Base-by-base conservation (phyloP, 2,113 vertebrate species). In the Morphnarchus princeps region DNA sequence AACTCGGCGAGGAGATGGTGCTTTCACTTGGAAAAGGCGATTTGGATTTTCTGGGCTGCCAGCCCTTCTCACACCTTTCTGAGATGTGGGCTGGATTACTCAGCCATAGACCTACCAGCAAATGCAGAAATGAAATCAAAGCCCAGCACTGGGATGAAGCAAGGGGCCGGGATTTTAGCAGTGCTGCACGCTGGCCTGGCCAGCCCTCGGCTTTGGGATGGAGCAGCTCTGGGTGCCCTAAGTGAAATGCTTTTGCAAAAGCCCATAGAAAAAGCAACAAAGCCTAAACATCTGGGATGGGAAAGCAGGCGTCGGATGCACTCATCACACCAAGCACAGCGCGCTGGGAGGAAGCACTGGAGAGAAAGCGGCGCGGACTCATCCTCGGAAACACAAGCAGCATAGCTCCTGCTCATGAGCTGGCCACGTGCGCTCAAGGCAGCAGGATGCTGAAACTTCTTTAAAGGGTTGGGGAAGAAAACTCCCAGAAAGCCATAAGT, bases 111-210 rank as follows among this genome's bases (percentile, higher is more conserved):
- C 49, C 14, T 63, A 6, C 19, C 2, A 4, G 63, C 63, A 52
- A 81, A 67, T 10, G 61, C 52, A 70, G 82, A 21, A 79, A 42
- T 6, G 26, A 79, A 88, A 57, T 4, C 7, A 3, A 73, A 93
- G 66, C 19, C 19, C 67, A n/a, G 57, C 47, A 50, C 7, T 2
- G 7, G 59, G 77, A 42, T 1, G 21, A 59, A 91, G 63, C 12
- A 11, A 59, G 3, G 38, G 26, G 24, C 24, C 0, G 0, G 40
- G 63, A 59, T 57, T 63, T 52, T 72, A 28, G 62, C 2, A 10
- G 24, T 0, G 3, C 54, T 18, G 13, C 59, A 29, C 0, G 0
- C 29, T 2, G 0, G 31, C 42, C 0, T 2, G 54, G 59, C 52
- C 67, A 81, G 70, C 38, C 57, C 34, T 82, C 3, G 0, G 29